These are phyloP conservation scores for Drosophila hamatofila DNA, from an alignment of 2,888 invertebrate genomes.

Conservation along the genomic window DNA sequence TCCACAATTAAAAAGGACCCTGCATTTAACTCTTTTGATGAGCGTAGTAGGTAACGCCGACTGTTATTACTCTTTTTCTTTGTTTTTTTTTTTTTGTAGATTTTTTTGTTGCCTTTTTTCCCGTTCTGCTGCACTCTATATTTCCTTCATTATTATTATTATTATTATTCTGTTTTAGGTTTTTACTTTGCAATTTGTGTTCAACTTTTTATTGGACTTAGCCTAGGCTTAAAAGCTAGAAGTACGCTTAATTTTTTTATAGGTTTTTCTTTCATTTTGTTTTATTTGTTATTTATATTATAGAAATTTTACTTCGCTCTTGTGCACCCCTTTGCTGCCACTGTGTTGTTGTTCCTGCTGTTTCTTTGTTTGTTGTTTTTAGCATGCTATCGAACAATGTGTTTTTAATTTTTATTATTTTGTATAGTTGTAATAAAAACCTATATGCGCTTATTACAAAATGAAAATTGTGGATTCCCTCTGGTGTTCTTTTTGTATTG, in stretches of 20 bases:
- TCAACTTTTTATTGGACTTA: slow-evolving; percentile 79
- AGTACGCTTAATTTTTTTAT: slow-evolving; percentile 74
- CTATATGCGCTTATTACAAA: slow-evolving; percentile 80
- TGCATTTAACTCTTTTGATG: slow-evolving; percentile 62
- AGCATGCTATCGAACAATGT: slow-evolving; percentile 57
- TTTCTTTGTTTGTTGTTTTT: slow-evolving; percentile 40
- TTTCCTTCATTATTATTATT: slow-evolving; percentile 44
- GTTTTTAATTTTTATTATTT: slow-evolving; percentile 37
- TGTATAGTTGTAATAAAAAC: slow-evolving; percentile 71
- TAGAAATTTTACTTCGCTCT: slow-evolving; percentile 72
- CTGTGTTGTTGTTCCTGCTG: slow-evolving; percentile 28
- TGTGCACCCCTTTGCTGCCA: slow-evolving; percentile 57
- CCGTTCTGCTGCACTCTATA: slow-evolving; percentile 51
- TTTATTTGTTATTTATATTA: slow-evolving; percentile 66
- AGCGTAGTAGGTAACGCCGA: slow-evolving; percentile 76
- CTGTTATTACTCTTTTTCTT: slow-evolving; percentile 51
- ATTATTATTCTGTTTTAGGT: slow-evolving; percentile 55
- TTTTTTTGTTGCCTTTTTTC: slow-evolving; percentile 18
- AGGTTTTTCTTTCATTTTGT: slow-evolving; percentile 55
- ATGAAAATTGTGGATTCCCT: slow-evolving; percentile 70
- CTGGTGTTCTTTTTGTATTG: slow-evolving; percentile 43
- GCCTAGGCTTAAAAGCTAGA: slow-evolving; percentile 75
- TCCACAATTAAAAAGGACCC: slow-evolving; percentile 34
- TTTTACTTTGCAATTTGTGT: slow-evolving; percentile 73
- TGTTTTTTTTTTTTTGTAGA: slow-evolving; percentile 19